A percentile compares a stretch with the other conserved stretches of the same genome.
Evolutionary conservation across 1,140 invertebrate species (phyloP).

Genomic region (Maniola jurtina): DNA sequence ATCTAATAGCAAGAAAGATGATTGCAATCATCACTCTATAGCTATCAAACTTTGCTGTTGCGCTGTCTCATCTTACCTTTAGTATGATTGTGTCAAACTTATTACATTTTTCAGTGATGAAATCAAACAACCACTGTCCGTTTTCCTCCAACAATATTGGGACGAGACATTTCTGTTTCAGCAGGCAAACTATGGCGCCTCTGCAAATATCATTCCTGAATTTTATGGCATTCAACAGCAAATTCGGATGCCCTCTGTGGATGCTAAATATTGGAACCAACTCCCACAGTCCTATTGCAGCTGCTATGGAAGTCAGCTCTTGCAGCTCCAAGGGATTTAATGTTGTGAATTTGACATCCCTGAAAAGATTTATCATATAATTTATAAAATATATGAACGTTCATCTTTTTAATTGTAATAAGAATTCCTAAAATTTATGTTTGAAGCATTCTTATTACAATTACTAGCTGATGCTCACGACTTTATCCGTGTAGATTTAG

Average conservation of each 20-base stretch:
- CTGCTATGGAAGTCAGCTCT: slow-evolving; percentile 54
- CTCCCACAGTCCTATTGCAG: slow-evolving; percentile 61
- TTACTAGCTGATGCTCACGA: too few relatives aligned
- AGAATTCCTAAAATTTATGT: too few relatives aligned
- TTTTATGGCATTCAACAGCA: slow-evolving; percentile 54
- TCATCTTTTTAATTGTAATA: too few relatives aligned
- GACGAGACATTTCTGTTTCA: slow-evolving; percentile 50
- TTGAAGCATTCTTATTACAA: too few relatives aligned
- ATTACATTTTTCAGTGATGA: slow-evolving; percentile 55
- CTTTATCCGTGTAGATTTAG: too few relatives aligned
- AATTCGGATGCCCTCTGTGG: slow-evolving; percentile 48
- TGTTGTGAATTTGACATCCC: slow-evolving; percentile 52
- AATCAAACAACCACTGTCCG: slow-evolving; percentile 66
- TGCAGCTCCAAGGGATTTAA: slow-evolving; percentile 46
- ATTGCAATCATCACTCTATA: too few relatives aligned
- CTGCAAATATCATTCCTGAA: slow-evolving; percentile 50
- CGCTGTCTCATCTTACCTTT: slow-evolving; percentile 43
- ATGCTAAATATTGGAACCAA: slow-evolving; percentile 61
- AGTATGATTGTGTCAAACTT: slow-evolving; percentile 60
- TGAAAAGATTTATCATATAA: slow-evolving; percentile 39
- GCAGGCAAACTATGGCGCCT: slow-evolving; percentile 52
- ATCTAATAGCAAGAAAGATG: too few relatives aligned
- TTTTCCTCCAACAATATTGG: slow-evolving; percentile 63
- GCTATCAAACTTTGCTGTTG: neutral
- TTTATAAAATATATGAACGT: too few relatives aligned